Base-by-base conservation (phyloP, 2,888 invertebrate genomes). In the Hybos culiciformis region DNA sequence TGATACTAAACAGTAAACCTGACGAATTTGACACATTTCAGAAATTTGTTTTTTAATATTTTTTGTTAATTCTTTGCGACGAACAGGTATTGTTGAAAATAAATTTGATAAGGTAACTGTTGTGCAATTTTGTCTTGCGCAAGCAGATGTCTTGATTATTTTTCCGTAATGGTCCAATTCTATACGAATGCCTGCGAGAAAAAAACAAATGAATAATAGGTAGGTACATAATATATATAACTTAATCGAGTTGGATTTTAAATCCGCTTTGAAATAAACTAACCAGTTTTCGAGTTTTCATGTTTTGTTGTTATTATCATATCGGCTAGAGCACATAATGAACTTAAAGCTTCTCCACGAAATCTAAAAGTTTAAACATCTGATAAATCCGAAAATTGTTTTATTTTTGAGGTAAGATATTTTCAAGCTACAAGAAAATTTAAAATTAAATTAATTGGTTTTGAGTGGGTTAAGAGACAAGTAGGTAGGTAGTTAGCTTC, bases 281-380 rank as follows among this genome's bases (percentile, higher is more conserved):
- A n/a, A n/a, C n/a, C n/a, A n/a, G n/a, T n/a, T n/a, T n/a, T 69
- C 36, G 73, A 69, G 42, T 67, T 70, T 43, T 63, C 60, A 63
- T 91, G 86, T 48, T 82, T 74, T 2, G 94, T 94, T 12, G 74
- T 74, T 19, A 97, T 74, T 17, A 69, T 71, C 47, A 96, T 68
- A 48, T 85, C 74, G 20, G 86, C 78, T 26, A 97, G 65, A 6
- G 90, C 82, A 70, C 93, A 93, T 0, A 99, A 71, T 1, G 97
- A 97, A 65, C 93, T 94, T 17, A 98, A 67, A 2, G 98, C 98
- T 72, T 98, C 97, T 5, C 98, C 98, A 53, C 98, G 76, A 64
- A 98, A 98, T 3, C 98, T 98, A 70, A 93, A 90, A 3, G 96
- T 98, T 39, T 75, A 73, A 1, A 98, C 78, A 42, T 74, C 77